Evolutionary conservation across 2,888 invertebrate species (phyloP).

Genomic region (Drymonia ruficornis): DNA sequence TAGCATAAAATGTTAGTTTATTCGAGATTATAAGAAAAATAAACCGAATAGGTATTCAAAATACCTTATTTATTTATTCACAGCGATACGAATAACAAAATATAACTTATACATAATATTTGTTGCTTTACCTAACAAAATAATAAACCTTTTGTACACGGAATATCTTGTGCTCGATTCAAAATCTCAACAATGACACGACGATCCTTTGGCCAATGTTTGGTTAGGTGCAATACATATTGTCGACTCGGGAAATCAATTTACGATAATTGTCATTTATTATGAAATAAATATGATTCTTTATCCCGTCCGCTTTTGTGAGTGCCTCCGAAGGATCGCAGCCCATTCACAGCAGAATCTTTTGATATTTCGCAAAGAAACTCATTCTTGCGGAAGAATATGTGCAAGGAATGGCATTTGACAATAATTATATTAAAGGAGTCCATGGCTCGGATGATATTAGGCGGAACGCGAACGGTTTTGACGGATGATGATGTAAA

Average conservation of each 20-base stretch:
- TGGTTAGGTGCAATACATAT: constrained; percentile 86
- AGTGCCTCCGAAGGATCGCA: constrained; percentile 58
- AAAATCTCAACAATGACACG: constrained; percentile 71
- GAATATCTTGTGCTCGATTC: constrained; percentile 53
- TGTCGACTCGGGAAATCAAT: constrained; percentile 78
- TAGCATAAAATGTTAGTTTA: constrained; percentile 1
- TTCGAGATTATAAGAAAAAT: not conserved
- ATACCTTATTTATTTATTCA: constrained; percentile 43
- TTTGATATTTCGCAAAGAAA: constrained; percentile 75
- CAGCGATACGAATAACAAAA: constrained; percentile 44
- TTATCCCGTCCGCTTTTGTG: constrained; percentile 69
- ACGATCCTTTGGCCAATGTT: constrained; percentile 87
- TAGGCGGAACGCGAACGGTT: constrained; percentile 68
- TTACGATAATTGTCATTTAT: constrained; percentile 85
- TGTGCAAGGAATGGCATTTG: constrained; percentile 65
- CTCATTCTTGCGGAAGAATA: constrained; percentile 61
- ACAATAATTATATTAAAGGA: constrained; percentile 77
- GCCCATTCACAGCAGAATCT: constrained; percentile 55
- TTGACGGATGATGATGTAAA: constrained; percentile 62
- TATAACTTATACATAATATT: constrained; percentile 65
- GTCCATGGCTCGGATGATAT: constrained; percentile 66
- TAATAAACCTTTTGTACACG: constrained; percentile 63
- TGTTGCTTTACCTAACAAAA: constrained; percentile 67
- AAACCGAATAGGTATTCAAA: constrained; percentile 14
- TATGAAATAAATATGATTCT: constrained; percentile 84